Conservation (phyloP, 2,797 vertebrate genomes). For the Zenarchopterus dispar region DNA sequence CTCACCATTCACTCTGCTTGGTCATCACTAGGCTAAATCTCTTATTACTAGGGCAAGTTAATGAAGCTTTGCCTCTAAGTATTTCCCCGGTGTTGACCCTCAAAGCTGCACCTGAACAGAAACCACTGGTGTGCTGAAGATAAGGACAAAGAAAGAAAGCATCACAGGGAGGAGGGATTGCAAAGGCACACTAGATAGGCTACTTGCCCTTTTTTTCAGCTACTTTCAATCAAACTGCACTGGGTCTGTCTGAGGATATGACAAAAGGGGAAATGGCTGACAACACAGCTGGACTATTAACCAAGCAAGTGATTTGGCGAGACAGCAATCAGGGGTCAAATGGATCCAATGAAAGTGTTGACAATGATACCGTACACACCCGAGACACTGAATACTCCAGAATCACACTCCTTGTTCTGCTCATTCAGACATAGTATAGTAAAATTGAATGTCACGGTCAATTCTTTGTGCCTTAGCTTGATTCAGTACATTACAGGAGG, state of each 20-base stretch:
- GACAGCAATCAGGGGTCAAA: constrained; percentile 70
- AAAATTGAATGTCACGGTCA: constrained; percentile 64
- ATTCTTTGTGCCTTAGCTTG: constrained; percentile 71
- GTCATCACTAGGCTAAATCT: constrained; percentile 45
- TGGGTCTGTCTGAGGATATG: constrained; percentile 53
- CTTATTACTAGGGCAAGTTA: constrained; percentile 48
- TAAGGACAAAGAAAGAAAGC: constrained; percentile 70
- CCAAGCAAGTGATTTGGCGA: constrained; percentile 61
- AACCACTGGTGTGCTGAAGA: constrained; percentile 69
- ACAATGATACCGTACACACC: constrained; percentile 58
- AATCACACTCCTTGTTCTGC: constrained; percentile 44
- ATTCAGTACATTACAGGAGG: constrained; percentile 47
- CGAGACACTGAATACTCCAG: constrained; percentile 50
- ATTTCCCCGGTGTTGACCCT: constrained; percentile 65
- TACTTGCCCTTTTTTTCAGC: constrained; percentile 73
- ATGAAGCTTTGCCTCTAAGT: constrained; percentile 48
- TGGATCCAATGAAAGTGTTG: constrained; percentile 62
- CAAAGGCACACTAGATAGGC: constrained; percentile 85
- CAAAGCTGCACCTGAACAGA: constrained; percentile 64
- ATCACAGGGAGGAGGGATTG: constrained; percentile 64
- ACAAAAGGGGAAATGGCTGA: constrained; percentile 56
- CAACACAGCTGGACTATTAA: constrained; percentile 52
- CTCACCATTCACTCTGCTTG: constrained; percentile 62
- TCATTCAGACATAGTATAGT: constrained; percentile 53
- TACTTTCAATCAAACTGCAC: constrained; percentile 73